These are phyloP conservation scores for Uloborus diversus DNA, from an alignment of 1,140 invertebrate species.

Conservation along the genomic window DNA sequence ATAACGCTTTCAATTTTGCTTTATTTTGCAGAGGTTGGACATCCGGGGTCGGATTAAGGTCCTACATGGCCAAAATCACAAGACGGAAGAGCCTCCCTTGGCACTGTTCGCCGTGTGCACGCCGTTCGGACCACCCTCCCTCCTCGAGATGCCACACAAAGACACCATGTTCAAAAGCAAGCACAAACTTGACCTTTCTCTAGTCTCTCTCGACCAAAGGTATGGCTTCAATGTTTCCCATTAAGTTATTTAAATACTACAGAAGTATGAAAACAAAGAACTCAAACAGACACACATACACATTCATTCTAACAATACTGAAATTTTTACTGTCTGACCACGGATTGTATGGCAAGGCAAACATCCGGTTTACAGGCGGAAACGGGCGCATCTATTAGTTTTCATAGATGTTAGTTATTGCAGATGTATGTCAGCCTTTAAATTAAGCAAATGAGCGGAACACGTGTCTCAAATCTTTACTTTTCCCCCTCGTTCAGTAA, in stretches of 20 bases:
- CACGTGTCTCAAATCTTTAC: no score
- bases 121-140: slow-evolving; percentile 88
- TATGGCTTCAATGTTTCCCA: slow-evolving; percentile 62
- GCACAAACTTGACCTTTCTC: slow-evolving; percentile 94
- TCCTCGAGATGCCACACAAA: slow-evolving; percentile 67
- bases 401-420: no score
- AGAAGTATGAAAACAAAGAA: not conserved
- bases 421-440: no score
- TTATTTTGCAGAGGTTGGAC: slow-evolving; percentile 85
- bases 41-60: slow-evolving; percentile 96
- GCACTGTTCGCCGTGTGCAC: slow-evolving; percentile 97
- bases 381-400: no score
- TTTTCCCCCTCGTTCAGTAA: slow-evolving; percentile 49
- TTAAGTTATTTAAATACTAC: not conserved
- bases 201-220: slow-evolving; percentile 97
- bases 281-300: no score
- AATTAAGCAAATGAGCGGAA: no score
- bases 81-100: slow-evolving; percentile 90
- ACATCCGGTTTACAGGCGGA: no score
- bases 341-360: no score
- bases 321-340: no score
- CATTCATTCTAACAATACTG: no score
- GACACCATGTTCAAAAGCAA: slow-evolving; percentile 99
- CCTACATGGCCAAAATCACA: slow-evolving; percentile 93
- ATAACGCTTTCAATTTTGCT: no score